phyloP scores from a whole-genome alignment of 2,113 vertebrate genomes.

The Acrocephalus arundinaceus region DNA sequence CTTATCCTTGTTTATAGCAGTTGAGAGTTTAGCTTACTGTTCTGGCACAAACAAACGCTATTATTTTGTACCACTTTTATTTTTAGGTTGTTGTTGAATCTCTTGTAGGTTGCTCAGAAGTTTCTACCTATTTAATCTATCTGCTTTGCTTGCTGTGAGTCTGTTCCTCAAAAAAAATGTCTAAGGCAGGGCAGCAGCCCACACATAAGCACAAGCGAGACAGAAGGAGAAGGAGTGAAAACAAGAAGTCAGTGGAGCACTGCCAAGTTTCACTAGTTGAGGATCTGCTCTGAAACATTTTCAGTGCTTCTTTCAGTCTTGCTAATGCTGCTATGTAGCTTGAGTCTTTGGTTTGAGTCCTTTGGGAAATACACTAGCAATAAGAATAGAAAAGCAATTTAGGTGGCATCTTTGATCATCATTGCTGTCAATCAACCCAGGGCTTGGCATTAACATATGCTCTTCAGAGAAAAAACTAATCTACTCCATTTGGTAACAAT shows the following conservation, averaged over 20 bases:
- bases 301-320: constrained; percentile 55
- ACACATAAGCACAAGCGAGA: constrained; percentile 62
- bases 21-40: not conserved
- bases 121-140: constrained; percentile 62
- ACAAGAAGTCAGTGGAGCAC: constrained; percentile 60
- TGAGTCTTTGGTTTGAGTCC: constrained; percentile 50
- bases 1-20: not conserved
- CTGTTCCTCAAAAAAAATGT: constrained; percentile 52
- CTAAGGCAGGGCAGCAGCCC: constrained; percentile 62
- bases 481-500: constrained; percentile 60
- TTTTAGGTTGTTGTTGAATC: constrained; percentile 38
- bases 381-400: constrained; percentile 65
- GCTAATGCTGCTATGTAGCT: constrained; percentile 30
- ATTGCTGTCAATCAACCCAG: constrained; percentile 46
- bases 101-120: constrained; percentile 33
- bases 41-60: constrained; percentile 11
- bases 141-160: constrained; percentile 47
- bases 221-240: constrained; percentile 66
- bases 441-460: constrained; percentile 59
- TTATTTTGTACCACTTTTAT: constrained; percentile 37
- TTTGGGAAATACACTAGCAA: constrained; percentile 45
- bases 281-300: constrained; percentile 61
- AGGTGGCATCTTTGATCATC: constrained; percentile 57
- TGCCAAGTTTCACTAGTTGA: constrained; percentile 58
- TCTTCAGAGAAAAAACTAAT: constrained; percentile 63